Evolutionary conservation across 2,888 invertebrate genomes (phyloP), one percentile per base, ranked within the genome.

Genomic region (Melieria crassipennis): DNA sequence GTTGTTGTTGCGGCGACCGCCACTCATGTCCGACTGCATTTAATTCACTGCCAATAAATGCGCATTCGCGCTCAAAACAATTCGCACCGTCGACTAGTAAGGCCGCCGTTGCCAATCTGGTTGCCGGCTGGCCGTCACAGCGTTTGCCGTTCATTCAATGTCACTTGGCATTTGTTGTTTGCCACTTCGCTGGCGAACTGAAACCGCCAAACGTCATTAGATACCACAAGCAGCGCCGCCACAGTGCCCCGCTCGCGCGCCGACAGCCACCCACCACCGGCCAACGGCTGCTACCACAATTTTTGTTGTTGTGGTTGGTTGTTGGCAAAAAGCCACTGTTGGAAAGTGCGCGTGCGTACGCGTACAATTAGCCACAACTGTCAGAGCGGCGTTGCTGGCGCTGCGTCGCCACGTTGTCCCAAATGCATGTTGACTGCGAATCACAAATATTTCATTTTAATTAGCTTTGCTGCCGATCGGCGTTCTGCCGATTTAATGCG

Each of bases 361-460:
- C 80, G 81, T 81, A 78, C 80, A 81, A 82, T 82, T 81, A 81
- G 80, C 80, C 74, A 78, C 79, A 82, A 80, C 80, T 80, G 78
- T 79, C 78, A 80, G 80, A 79, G 80, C 81, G 80, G 79, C 16
- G 69, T 65, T 68, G 62, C 13, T 56, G 65, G 57, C 68, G 74
- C 62, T 75, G 69, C 70, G 75, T 71, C 71, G 70, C 73, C 47
- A 65, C 45, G 81, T 82, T 81, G 80, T 80, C 78, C 78, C 77
- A 78, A 82, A 81, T 77, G 75, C 75, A 82, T 78, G 80, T 76
- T 80, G 80, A 81, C 82, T 82, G 82, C 78, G 77, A 77, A 81
- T 82, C 82, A 80, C 80, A 81, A 80, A 81, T 81, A 81, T 82
- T 82, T 81, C 79, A 81, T 80, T 81, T 82, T 77, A 79, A 78